Base-by-base conservation (phyloP, 2,888 invertebrate genomes). In the Flabesymbios commensalis region DNA sequence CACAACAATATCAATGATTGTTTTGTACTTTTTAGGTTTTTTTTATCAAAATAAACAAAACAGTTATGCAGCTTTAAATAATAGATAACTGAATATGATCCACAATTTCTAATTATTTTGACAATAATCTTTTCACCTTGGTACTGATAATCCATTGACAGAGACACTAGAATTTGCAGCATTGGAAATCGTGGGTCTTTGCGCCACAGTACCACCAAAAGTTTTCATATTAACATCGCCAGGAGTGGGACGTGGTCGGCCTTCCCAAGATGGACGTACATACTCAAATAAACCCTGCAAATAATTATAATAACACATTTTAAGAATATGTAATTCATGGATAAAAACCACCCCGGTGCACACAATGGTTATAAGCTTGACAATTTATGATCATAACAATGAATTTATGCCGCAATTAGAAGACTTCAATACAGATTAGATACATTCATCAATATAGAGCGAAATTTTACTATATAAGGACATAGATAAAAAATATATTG, bases 241-340 rank as follows among this genome's bases (percentile, higher is more conserved):
- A 32, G 55, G 39, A 1, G 19, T 29, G n/a, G 67, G 63, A n/a
- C 41, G 14, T 3, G 42, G 33, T 49, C 73, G 58, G 3, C 72
- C 63, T 63, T 77, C 74, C 79, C 79, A 81, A 4, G 72, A 49
- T 7, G 80, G 80, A 29, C 72, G 65, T 1, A 75, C 76, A 73
- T 79, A 81, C 69, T 81, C 80, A 71, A 67, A 79, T 60, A 81
- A 62, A 45, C 80, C 80, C 80, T 81, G 56, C 4, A 53, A 53
- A 42, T n/a, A 29, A 49, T 45, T n/a, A 58, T 17, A 47, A 59
- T 17, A 3, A 39, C 32, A 22, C n/a, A n/a, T n/a, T n/a, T n/a
- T 24, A 43, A 4, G 45, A 43, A 24, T 24, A 19, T 22, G 17
- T 22, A 4, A 28, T 28, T n/a, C 3, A 7, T 1, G 5, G 28